These are phyloP conservation scores for Lamellibrachia luymesi DNA, from an alignment of 1,140 invertebrate species.

Conservation along the genomic window DNA sequence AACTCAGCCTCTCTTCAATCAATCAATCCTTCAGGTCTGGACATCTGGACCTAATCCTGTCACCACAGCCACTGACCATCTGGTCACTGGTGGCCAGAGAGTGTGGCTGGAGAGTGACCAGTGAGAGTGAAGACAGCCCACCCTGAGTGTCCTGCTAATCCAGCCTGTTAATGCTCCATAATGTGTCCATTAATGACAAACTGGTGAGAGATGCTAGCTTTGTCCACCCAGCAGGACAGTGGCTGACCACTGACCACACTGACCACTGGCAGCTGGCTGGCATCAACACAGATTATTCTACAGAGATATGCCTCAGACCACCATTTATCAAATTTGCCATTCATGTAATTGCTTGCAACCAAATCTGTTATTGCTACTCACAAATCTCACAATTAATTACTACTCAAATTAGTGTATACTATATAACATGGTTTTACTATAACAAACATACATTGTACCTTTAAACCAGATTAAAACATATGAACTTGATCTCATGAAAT, in stretches of 20 bases:
- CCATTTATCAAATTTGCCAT: too few species aligned
- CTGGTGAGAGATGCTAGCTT: background rate
- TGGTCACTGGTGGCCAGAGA: background rate
- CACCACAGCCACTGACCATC: background rate
- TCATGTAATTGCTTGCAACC: background rate
- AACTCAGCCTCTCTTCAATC: background rate
- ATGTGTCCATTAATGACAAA: background rate
- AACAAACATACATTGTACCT: too few species aligned
- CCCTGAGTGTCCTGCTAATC: background rate
- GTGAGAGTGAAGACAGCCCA: background rate
- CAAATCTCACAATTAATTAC: background rate
- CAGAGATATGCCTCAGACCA: background rate
- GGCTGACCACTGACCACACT: background rate
- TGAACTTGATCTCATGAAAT: background rate
- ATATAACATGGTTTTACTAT: background rate
- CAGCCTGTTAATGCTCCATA: background rate
- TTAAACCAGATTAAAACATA: background rate
- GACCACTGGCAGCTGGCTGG: background rate
- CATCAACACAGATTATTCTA: background rate
- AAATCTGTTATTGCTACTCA: background rate
- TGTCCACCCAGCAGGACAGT: background rate
- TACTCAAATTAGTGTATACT: background rate
- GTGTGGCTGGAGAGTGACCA: background rate
- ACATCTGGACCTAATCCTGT: background rate
- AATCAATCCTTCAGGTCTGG: background rate